Evolutionary conservation across 2,113 vertebrate species (phyloP), one percentile per base, ranked within the genome.

Genomic region (Paracanthobrama guichenoti): DNA sequence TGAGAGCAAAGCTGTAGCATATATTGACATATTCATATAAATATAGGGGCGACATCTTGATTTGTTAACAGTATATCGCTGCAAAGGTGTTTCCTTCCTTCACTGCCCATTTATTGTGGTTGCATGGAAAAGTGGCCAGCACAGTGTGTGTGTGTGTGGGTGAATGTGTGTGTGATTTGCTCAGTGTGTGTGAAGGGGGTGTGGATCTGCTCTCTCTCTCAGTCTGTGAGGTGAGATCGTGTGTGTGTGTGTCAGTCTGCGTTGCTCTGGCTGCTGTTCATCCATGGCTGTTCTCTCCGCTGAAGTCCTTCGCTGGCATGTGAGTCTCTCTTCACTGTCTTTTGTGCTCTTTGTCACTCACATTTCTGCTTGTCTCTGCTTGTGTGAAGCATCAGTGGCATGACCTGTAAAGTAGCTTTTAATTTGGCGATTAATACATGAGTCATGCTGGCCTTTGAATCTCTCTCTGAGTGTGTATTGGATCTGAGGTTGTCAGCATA

Each of bases 211-310:
- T 48, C 46, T 76, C 82, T 55, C 28, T 72, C 74, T 44, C 67
- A 82, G 76, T 77, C 62, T 39, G 18, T 59, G 73, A 79, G 42
- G 57, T 39, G 55, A 66, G 62, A 1, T 31, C 46, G 62, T 31
- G 44, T 77, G 81, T 74, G 55, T 57, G 78, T 81, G 66, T 73
- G 62, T 75, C 39, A 84, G 85, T 86, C 62, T 88, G 85, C 55
- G 44, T 85, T 89, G 87, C 88, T 93, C 31, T 85, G 78, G 87
- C 88, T 91, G 92, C 88, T 92, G 89, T 89, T 92, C 88, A 88
- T 87, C 88, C 90, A 95, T 95, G 94, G 93, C 94, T 92, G 94
- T 94, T 89, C 94, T 95, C 87, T 94, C 94, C 89, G 90, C 93
- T 88, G 93, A 95, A 11, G 92, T 91, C 82, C 89, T 95, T 44